Percentiles rank a stretch among this genome's conserved stretches.
These are phyloP conservation scores for Eidolon dupreanum DNA, from an alignment of 2,797 vertebrate genomes.

Conservation along the genomic window DNA sequence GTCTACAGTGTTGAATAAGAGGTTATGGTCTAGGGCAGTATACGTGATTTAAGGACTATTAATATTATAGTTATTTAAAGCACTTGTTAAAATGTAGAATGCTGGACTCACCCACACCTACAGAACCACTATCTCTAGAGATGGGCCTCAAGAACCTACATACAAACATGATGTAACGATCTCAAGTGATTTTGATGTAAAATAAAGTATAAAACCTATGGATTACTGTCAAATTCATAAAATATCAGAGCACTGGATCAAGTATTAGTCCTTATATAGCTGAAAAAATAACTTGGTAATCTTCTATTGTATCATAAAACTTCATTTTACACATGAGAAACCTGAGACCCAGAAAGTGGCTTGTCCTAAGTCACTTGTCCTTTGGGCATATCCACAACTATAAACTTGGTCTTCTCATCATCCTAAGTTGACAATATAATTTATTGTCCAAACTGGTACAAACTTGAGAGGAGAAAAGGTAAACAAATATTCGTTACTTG, in stretches of 20 bases:
- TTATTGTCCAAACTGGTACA: not conserved
- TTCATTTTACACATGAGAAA: not conserved
- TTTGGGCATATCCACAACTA: not conserved
- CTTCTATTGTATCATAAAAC: not conserved
- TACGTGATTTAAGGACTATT: not conserved
- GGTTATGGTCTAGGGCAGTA: not conserved
- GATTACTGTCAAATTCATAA: not conserved
- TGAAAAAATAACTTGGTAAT: not conserved
- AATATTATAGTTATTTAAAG: not conserved
- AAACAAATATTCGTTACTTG: not conserved
- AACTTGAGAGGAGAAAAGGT: not conserved
- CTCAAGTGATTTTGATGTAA: not conserved
- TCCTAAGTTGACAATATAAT: not conserved
- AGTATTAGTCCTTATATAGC: not conserved
- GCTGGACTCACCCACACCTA: not conserved
- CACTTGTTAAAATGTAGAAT: not conserved
- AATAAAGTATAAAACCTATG: not conserved
- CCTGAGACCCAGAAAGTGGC: not conserved
- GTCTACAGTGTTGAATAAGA: not conserved
- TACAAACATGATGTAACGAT: not conserved
- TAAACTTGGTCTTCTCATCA: not conserved
- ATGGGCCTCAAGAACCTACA: not conserved
- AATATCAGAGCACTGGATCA: not conserved
- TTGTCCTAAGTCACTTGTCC: not conserved
- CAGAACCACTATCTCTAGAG: not conserved